Conservation (phyloP, 2,113 vertebrate species). For the Pangasianodon gigas region DNA sequence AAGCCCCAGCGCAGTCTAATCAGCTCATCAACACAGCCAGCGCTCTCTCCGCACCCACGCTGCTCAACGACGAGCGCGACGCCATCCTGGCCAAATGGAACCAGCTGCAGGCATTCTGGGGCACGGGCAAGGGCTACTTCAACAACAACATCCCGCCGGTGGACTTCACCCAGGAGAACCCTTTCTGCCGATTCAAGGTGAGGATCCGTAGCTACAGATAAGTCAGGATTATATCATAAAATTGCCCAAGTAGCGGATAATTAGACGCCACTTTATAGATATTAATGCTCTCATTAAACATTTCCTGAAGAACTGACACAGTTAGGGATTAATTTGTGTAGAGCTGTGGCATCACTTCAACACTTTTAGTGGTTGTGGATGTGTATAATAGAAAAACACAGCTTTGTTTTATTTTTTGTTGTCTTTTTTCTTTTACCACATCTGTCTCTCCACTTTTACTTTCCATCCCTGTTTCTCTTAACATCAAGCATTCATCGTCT, state of each 20-base stretch:
- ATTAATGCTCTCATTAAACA: too few species aligned
- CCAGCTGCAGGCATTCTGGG: conserved; percentile 98
- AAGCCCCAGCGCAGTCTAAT: conserved; percentile 82
- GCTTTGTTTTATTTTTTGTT: too few species aligned
- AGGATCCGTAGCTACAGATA: too few species aligned
- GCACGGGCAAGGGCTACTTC: conserved; percentile 94
- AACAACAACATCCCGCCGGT: conserved; percentile 88
- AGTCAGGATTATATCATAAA: not conserved
- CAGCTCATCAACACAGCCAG: conserved; percentile 95
- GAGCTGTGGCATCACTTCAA: not conserved
- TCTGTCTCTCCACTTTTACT: too few species aligned
- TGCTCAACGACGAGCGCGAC: conserved; percentile 93
- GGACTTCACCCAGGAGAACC: conserved; percentile 94
- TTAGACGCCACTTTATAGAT: not conserved
- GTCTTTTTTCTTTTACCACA: too few species aligned
- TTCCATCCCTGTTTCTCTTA: too few species aligned
- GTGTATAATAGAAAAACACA: too few species aligned
- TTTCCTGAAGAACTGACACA: too few species aligned
- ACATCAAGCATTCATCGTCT: too few species aligned
- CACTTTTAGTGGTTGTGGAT: too few species aligned
- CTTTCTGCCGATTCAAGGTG: conserved; percentile 98
- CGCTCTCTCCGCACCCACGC: conserved; percentile 88
- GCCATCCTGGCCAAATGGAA: conserved; percentile 97
- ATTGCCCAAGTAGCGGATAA: not conserved
- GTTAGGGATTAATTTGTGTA: too few species aligned